Conservation (phyloP, 2,797 vertebrate genomes). For the Sebastes kiyomatsui region DNA sequence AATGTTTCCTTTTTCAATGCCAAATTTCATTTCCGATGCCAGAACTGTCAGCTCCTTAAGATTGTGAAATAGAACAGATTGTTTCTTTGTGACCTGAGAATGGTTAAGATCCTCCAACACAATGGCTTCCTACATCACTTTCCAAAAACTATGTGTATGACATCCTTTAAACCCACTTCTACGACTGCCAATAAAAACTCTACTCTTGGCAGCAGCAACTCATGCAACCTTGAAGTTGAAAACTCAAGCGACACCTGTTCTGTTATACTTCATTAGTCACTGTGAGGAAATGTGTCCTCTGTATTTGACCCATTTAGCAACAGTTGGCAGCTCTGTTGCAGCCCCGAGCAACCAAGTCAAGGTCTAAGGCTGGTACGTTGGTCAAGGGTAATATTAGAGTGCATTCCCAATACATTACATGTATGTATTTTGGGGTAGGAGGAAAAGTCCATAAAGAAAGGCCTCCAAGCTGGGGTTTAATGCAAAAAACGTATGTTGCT, state of each 20-base stretch:
- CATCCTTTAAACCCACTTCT: background rate
- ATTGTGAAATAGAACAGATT: slow-evolving; percentile 6
- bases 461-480: background rate
- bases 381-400: background rate
- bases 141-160: background rate
- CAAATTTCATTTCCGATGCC: no score
- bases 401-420: background rate
- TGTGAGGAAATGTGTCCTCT: slow-evolving; percentile 23
- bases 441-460: background rate
- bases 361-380: background rate
- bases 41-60: background rate
- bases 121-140: background rate
- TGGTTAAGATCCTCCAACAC: background rate
- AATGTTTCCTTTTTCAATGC: no score
- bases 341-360: slow-evolving; percentile 8
- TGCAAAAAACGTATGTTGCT: no score
- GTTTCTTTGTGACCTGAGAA: background rate
- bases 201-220: slow-evolving; percentile 10
- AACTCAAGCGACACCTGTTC: slow-evolving; percentile 18
- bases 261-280: slow-evolving; percentile 25
- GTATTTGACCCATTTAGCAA: slow-evolving; percentile 22
- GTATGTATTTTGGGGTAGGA: background rate
- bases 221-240: slow-evolving; percentile 13
- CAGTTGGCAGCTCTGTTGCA: slow-evolving; percentile 1
- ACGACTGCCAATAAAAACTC: background rate